These are phyloP conservation scores for Odocoileus virginianus DNA, from an alignment of 2,113 vertebrate species.

Conservation along the genomic window DNA sequence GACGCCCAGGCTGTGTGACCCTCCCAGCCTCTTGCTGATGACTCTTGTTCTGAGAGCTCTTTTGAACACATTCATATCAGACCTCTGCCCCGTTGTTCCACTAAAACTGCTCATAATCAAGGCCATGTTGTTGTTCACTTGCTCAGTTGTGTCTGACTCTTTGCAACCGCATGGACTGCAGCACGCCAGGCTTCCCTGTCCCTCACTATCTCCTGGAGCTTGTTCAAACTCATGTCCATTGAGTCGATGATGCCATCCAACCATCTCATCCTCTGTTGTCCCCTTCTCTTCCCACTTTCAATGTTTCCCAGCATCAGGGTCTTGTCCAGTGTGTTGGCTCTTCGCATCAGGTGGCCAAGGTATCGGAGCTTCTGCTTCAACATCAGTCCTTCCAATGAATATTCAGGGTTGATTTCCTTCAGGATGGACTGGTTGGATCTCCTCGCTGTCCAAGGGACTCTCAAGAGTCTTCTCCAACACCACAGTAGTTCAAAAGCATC, in stretches of 20 bases:
- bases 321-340: background rate
- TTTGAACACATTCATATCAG: accelerated
- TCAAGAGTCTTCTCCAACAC: background rate
- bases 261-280: background rate
- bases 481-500: background rate
- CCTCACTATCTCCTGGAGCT: background rate
- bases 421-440: background rate
- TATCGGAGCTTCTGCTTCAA: background rate
- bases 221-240: background rate
- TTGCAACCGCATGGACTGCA: background rate
- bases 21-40: background rate
- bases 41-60: background rate
- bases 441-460: background rate
- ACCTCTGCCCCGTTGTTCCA: background rate
- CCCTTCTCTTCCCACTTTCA: background rate
- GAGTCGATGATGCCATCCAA: background rate
- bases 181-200: background rate
- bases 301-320: background rate
- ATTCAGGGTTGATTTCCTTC: background rate
- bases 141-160: background rate
- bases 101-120: background rate
- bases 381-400: background rate
- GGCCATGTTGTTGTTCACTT: background rate
- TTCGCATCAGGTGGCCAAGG: background rate
- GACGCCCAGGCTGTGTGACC: background rate